A percentile compares a stretch with the other conserved stretches of the same genome.
These are phyloP conservation scores for Gobiocypris rarus DNA, from an alignment of 2,113 vertebrate species.

Conservation along the genomic window DNA sequence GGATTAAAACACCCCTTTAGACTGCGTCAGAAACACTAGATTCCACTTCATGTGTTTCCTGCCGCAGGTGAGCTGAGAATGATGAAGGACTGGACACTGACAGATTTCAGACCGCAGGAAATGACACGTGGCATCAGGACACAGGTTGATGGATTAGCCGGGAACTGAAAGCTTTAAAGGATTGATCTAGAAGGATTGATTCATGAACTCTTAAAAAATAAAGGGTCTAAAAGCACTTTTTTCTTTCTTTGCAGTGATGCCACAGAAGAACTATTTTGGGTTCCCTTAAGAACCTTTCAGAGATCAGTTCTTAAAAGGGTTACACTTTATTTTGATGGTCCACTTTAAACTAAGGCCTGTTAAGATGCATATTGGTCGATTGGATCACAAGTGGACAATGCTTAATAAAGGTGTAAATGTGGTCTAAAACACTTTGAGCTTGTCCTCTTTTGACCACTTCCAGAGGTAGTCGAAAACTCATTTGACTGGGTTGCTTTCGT, in stretches of 20 bases:
- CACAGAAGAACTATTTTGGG: not conserved
- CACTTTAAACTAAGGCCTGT: too few species aligned
- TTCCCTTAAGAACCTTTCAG: not conserved
- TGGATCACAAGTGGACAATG: too few species aligned
- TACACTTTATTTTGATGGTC: too few species aligned
- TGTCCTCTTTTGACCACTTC: too few species aligned
- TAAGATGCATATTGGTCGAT: too few species aligned
- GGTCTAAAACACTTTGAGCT: too few species aligned
- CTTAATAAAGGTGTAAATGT: too few species aligned
- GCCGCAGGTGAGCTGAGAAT: not conserved
- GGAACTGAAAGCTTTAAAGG: not conserved
- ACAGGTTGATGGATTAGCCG: not conserved
- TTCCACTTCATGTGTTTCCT: not conserved
- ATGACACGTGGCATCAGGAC: not conserved
- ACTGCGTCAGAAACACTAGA: conserved; percentile 25
- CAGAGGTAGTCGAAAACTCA: too few species aligned
- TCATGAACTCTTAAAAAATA: not conserved
- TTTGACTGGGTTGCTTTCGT: too few species aligned
- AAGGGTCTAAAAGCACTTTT: not conserved
- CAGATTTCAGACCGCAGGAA: not conserved
- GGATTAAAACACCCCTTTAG: conserved; percentile 58
- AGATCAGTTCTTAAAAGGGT: too few species aligned
- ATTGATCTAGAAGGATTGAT: not conserved
- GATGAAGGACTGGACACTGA: not conserved
- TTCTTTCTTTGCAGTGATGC: too few species aligned